Evolutionary conservation across 2,113 vertebrate species (phyloP).

Genomic region (Neotragus pygmaeus): DNA sequence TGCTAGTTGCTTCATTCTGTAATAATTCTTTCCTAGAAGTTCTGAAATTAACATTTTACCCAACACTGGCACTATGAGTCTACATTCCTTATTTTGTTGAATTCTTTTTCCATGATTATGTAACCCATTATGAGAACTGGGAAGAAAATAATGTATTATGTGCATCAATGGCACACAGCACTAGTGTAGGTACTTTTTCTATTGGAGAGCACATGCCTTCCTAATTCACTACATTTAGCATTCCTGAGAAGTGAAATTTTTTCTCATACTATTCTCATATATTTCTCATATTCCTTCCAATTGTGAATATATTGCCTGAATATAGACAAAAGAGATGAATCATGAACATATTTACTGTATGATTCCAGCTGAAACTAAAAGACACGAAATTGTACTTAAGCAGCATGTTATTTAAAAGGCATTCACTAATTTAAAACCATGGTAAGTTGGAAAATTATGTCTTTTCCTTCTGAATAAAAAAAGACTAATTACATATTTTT

Average conservation of each 20-base stretch:
- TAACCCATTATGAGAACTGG: background rate
- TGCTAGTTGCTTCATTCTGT: background rate
- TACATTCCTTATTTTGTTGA: background rate
- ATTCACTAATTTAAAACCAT: constrained; percentile 71
- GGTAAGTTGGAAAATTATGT: constrained; percentile 70
- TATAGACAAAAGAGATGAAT: constrained; percentile 29
- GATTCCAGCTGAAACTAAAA: constrained; percentile 24
- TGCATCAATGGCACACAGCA: fast-evolving
- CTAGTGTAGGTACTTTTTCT: background rate
- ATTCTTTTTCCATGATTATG: background rate
- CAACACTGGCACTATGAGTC: background rate
- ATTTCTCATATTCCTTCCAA: background rate
- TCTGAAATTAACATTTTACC: background rate
- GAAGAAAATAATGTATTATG: background rate
- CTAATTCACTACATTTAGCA: background rate
- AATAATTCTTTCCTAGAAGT: background rate
- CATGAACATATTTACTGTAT: constrained; percentile 60
- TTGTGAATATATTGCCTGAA: background rate
- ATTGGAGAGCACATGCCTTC: background rate
- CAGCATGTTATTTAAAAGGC: constrained; percentile 52
- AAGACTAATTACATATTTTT: background rate
- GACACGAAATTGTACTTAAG: constrained; percentile 51
- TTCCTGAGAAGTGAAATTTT: background rate
- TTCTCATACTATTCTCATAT: background rate
- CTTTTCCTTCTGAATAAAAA: constrained; percentile 63